Evolutionary conservation across 2,888 invertebrate genomes (phyloP), one percentile per base, ranked within the genome.

Genomic region (Rotaria socialis): DNA sequence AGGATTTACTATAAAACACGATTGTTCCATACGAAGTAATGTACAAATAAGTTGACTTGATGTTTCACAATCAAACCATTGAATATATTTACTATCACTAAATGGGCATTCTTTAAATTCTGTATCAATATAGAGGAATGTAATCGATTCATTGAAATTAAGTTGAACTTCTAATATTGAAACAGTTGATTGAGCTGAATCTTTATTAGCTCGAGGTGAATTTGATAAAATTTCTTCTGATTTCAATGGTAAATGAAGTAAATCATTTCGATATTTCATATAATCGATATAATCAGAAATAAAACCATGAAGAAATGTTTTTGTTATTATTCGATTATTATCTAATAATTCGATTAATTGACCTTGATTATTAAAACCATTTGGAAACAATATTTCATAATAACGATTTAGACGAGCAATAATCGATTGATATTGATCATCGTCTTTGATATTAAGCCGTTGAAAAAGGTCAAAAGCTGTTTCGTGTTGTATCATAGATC

Each of bases 1-100:
- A 67, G 67, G 67, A 35, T 67, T 67, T 1, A 14, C 5, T 27
- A 67, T 67, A 67, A 67, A 67, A 27, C 27, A 67, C 7, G 67
- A 67, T 67, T 67, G 67, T 67, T 67, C 67, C 1, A 67, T 14
- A 67, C 67, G 67, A 67, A 67, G 67, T 35, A 67, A 67, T 67
- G 67, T 67, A 67, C 67, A 35, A 35, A 67, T 67, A 2, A 67
- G 5, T 27, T 67, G 27, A 67, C 14, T 35, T n/a, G 67, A 67
- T 67, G 67, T 67, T 67, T 67, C 27, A 67, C 67, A 67, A 35
- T 67, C 67, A 35, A 35, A 67, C 67, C 67, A 67, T 67, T 67
- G 67, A 35, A 67, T 16, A 35, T 5, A 67, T 27, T 67, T 35
- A 67, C 67, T 35, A 35, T 35, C 24, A 35, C 14, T 67, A 16